Percentiles rank a stretch among this genome's conserved stretches.
Conservation (phyloP, 2,888 invertebrate genomes). For the Syrphus vitripennis region DNA sequence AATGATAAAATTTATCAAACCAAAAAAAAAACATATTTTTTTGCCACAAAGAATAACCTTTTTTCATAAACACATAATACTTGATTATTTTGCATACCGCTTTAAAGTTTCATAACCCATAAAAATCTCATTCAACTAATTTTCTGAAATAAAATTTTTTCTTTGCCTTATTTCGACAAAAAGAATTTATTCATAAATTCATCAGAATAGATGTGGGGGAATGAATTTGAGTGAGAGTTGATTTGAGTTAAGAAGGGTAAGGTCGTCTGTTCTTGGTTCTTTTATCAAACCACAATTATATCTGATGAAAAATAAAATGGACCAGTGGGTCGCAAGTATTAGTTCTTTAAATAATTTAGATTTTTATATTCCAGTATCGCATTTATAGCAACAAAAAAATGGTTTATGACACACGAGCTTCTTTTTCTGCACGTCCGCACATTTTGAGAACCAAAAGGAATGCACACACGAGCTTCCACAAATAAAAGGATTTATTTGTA, state of each 20-base stretch:
- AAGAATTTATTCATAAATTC: neutral
- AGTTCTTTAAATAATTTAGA: neutral
- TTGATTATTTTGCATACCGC: neutral
- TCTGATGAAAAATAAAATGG: neutral
- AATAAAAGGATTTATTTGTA: no score
- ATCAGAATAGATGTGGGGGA: no score
- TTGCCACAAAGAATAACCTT: constrained; percentile 50
- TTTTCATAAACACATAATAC: neutral
- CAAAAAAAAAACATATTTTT: no score
- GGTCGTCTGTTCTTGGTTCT: neutral
- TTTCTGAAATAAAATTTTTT: neutral
- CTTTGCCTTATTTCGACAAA: neutral
- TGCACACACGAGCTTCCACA: no score
- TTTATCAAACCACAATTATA: neutral
- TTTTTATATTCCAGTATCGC: no score
- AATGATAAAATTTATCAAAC: constrained; percentile 28
- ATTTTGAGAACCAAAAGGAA: no score
- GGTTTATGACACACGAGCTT: no score
- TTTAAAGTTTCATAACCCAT: neutral
- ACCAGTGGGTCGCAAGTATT: neutral
- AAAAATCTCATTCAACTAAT: constrained; percentile 4
- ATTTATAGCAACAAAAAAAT: no score
- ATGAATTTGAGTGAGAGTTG: neutral
- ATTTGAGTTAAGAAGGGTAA: neutral
- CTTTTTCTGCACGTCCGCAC: no score